Evolutionary conservation across 2,888 invertebrate species (phyloP).

Genomic region (Calameuta filiformis): DNA sequence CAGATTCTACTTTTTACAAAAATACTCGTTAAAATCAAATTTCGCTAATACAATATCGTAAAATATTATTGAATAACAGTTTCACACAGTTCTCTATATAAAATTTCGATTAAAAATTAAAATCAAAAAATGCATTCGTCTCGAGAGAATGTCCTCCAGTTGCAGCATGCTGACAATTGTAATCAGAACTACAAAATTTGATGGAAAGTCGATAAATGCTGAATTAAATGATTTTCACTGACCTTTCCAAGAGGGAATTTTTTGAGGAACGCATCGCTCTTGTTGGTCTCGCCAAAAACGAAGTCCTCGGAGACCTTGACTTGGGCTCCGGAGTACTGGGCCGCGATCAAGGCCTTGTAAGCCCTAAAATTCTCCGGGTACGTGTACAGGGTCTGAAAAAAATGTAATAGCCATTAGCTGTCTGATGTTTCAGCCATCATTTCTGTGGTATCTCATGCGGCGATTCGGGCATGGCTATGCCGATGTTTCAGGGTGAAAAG

Average conservation of each 20-base stretch:
- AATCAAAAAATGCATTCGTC: background rate
- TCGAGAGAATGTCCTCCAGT: background rate
- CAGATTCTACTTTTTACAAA: background rate
- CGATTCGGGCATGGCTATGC: slow-evolving; percentile 19
- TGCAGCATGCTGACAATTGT: background rate
- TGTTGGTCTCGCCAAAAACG: slow-evolving; percentile 94
- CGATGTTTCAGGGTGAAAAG: slow-evolving; percentile 59
- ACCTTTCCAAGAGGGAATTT: slow-evolving; percentile 99
- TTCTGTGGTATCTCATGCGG: background rate
- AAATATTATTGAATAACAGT: background rate
- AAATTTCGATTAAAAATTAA: background rate
- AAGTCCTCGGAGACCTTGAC: slow-evolving; percentile 87
- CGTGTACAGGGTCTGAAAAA: slow-evolving; percentile 93
- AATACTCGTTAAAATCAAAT: background rate
- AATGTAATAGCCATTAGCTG: slow-evolving; percentile 16
- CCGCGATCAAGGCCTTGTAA: slow-evolving; percentile 97
- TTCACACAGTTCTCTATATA: background rate
- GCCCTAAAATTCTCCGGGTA: slow-evolving; percentile 99
- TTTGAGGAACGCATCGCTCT: slow-evolving; percentile 84
- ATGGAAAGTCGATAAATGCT: slow-evolving; percentile 5
- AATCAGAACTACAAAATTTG: background rate
- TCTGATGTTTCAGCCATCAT: slow-evolving; percentile 6
- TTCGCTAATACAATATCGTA: background rate
- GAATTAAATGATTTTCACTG: slow-evolving; percentile 54
- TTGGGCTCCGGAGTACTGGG: slow-evolving; percentile 92